Base-by-base conservation (phyloP, 2,113 vertebrate species). In the Salvator merianae region DNA sequence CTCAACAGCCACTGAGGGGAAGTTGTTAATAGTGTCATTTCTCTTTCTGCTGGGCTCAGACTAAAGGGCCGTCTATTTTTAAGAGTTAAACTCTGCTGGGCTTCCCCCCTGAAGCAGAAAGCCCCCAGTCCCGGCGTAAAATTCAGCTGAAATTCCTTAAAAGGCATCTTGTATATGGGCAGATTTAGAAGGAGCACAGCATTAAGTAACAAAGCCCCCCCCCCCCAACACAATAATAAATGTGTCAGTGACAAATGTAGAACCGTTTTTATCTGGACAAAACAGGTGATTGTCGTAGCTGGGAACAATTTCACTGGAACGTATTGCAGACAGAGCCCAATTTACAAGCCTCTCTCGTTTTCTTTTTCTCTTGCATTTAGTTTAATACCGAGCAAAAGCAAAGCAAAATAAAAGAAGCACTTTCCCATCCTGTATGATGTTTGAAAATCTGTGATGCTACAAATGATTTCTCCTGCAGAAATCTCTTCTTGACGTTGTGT, bases 401-500 rank as follows among this genome's bases (percentile, higher is more conserved):
- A 4, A 69, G 34, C 59, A n/a, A 85, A 81, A 20, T 20, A 59
- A 59, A 47, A 79, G 84, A 62, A 77, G 66, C 9, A 12, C 81
- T 32, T 30, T 26, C 53, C 7, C 77, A 22, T 59, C 77, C 79
- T 77, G 50, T 81, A 36, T 28, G 70, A 65, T 87, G 34, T 81
- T 86, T 88, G 82, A 38, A 81, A 70, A 77, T 20, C 47, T 68
- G 30, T 38, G 43, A 77, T 34, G 16, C 65, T 70, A 14, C 36
- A 3, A 84, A 53, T 53, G 74, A 55, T 88, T 75, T 76, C 81
- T 91, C 72, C 18, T 12, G 26, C 63, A 34, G 59, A n/a, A 82
- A 36, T 22, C 85, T 36, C 81, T 77, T 86, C 77, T 72, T 75
- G 70, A 59, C 79, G 10, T 84, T 7, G 32, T 88, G 91, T 84